Base-by-base conservation (phyloP, 30 jellyfish, hydroid and myxozoan genomes). In the Aurelia coerulea region DNA sequence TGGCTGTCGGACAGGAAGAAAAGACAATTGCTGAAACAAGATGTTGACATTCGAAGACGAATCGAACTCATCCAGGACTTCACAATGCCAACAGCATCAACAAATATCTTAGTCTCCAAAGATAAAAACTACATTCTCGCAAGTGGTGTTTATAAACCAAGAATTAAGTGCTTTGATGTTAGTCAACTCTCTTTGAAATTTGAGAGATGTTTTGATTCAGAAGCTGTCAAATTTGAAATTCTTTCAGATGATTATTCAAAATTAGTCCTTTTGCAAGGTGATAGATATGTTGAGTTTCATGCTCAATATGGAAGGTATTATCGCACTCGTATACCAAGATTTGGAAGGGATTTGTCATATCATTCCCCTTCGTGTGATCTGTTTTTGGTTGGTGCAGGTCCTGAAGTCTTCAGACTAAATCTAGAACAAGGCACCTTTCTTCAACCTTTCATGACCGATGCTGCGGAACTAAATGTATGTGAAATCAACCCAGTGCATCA, bases 71-170 rank as follows among this genome's bases (percentile, higher is more conserved):
- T 96, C 41, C 99, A 96, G 63, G 99, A 89, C 65, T 96, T 96
- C 80, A 96, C 96, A 31, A 96, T 96, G 99, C 99, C 99, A 15
- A 92, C 98, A 19, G 97, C 98, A 7, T 88, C 98, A 6, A 88
- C 94, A 16, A 79, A 77, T 59, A 90, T 96, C 41, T 32, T 49
- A 23, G 98, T 90, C 2, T 76, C 99, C 17, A 92, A 92, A 37
- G 98, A 96, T 73, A 90, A 84, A 16, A 91, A 96, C 71, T 92
- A 92, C 58, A 78, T 96, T 37, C 54, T 96, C 35, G 96, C 98
- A 10, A 59, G 97, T 29, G 99, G 99, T 78, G 98, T 89, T 14
- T 91, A 91, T 74, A 91, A 92, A 73, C 99, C 99, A 65, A 78
- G 98, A 77, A 85, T 96, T 13, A 83, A 85, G 51, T 96, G 99